Percentiles rank a stretch among this genome's conserved stretches.
Evolutionary conservation across 2,113 vertebrate genomes (phyloP).

Genomic region (Forbesichthys papilliferus): DNA sequence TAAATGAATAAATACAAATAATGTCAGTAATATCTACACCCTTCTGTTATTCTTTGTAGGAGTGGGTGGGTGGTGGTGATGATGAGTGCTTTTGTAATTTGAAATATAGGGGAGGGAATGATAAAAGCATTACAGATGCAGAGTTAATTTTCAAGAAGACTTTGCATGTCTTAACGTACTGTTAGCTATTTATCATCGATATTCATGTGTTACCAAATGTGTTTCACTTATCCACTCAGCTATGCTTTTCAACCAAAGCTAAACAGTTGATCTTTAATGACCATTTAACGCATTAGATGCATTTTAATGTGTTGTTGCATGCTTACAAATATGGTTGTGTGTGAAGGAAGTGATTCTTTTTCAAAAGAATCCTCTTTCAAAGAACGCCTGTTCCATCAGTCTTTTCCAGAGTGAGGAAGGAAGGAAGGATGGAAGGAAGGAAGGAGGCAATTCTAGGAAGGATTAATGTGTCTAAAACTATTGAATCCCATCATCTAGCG

Average conservation of each 20-base stretch:
- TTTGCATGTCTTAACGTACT: background rate
- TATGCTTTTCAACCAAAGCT: too few species aligned
- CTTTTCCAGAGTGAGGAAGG: constrained; percentile 6
- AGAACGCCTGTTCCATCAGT: background rate
- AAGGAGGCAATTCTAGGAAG: background rate
- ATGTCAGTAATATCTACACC: constrained; percentile 11
- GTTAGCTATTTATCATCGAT: too few species aligned
- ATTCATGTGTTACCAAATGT: too few species aligned
- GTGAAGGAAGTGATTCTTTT: too few species aligned
- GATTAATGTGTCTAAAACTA: constrained; percentile 63
- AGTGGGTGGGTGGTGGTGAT: too few species aligned
- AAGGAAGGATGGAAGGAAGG: constrained; percentile 31
- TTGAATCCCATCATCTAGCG: constrained; percentile 66
- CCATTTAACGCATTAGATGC: background rate
- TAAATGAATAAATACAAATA: background rate
- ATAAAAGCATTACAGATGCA: background rate
- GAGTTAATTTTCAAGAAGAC: background rate
- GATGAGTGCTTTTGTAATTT: background rate
- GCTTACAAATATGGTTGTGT: background rate
- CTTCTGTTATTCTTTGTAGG: background rate
- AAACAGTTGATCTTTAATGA: background rate
- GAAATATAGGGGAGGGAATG: background rate
- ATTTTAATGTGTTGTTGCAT: background rate
- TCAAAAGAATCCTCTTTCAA: background rate
- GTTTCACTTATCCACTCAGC: too few species aligned